Conservation (phyloP, 2,888 invertebrate species). For the Camptogramma bilineatum region DNA sequence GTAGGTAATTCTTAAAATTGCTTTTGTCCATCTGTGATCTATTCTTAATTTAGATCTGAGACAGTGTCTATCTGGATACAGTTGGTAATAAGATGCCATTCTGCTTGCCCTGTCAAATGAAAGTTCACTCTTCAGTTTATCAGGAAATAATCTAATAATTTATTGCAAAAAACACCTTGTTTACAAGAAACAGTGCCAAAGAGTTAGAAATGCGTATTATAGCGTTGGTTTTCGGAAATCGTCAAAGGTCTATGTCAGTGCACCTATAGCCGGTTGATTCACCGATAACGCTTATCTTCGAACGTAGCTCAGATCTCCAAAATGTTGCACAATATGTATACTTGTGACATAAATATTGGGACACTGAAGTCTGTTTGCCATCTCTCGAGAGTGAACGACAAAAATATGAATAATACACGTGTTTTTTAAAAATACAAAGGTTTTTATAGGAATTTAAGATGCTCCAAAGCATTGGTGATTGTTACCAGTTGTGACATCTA, state of each 20-base stretch:
- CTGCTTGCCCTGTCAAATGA: not conserved
- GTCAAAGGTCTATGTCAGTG: constrained; percentile 69
- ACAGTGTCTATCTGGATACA: not conserved
- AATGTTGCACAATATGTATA: constrained; percentile 53
- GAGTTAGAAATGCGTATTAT: not conserved
- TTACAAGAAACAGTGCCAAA: not conserved
- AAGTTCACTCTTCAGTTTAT: not conserved
- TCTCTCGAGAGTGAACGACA: not conserved
- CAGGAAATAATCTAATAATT: not conserved
- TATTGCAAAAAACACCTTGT: not conserved
- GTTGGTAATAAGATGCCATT: not conserved
- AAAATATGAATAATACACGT: not conserved
- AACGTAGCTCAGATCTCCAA: constrained; percentile 55
- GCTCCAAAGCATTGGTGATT: not conserved
- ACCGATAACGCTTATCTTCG: constrained; percentile 70
- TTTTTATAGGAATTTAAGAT: not conserved
- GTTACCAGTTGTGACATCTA: constrained; percentile 6
- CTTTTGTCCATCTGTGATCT: not conserved
- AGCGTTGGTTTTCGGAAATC: not conserved
- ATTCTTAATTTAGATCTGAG: not conserved
- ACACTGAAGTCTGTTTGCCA: not conserved
- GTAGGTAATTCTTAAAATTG: not conserved
- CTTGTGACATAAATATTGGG: not conserved
- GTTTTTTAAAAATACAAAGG: not conserved
- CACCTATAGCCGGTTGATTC: constrained; percentile 66